Conservation (phyloP, 2,113 vertebrate species). For the Salvator merianae region DNA sequence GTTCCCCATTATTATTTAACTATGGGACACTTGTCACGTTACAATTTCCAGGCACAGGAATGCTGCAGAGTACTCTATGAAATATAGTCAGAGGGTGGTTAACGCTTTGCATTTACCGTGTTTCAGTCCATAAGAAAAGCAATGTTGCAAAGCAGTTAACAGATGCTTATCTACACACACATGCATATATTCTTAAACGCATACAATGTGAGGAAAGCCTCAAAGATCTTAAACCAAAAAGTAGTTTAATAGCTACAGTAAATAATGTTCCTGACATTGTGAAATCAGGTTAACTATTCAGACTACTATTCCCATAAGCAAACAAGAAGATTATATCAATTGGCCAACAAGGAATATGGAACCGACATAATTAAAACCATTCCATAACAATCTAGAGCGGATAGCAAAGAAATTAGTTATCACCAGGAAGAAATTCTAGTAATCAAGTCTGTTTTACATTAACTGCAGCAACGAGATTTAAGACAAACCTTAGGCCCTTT, state of each 20-base stretch:
- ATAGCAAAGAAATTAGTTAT: constrained; percentile 31
- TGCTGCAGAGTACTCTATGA: neutral
- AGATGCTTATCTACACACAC: neutral
- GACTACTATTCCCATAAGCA: constrained; percentile 54
- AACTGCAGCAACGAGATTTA: constrained; percentile 30
- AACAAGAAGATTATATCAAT: constrained; percentile 65
- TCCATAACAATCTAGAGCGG: constrained; percentile 62
- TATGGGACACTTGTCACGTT: neutral
- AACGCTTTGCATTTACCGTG: neutral
- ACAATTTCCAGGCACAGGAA: neutral
- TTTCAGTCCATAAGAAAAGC: neutral
- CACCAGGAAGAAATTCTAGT: constrained; percentile 35
- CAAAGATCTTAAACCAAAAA: constrained; percentile 28
- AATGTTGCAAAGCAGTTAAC: neutral
- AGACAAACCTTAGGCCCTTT: constrained; percentile 16
- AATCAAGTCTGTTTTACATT: constrained; percentile 37
- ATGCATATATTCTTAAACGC: neutral
- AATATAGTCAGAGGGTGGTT: neutral
- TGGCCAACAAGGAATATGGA: constrained; percentile 38
- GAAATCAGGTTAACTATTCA: constrained; percentile 60
- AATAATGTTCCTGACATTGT: constrained; percentile 30
- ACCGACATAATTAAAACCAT: constrained; percentile 62
- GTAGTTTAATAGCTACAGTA: constrained; percentile 10
- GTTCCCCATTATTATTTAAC: neutral
- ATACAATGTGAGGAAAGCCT: neutral